Evolutionary conservation across 2,113 vertebrate species (phyloP).

Genomic region (Pterocles burchelli): DNA sequence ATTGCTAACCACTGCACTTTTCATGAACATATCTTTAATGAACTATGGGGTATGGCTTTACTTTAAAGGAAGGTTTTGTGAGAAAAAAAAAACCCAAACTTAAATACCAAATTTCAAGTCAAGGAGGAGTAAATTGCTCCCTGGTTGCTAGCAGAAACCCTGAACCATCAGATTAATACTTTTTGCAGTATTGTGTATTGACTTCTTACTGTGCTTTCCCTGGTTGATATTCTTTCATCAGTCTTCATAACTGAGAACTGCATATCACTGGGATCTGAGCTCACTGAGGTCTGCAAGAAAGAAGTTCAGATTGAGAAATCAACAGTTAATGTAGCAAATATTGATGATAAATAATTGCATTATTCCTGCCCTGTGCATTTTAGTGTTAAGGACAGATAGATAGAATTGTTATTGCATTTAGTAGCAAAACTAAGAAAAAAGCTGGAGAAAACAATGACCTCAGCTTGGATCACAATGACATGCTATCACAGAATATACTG

Average conservation of each 20-base stretch:
- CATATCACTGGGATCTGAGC: slow-evolving; percentile 86
- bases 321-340: not conserved
- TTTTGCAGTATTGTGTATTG: not conserved
- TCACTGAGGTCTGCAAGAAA: slow-evolving; percentile 80
- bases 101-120: not conserved
- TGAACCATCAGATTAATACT: not conserved
- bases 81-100: not conserved
- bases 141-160: not conserved
- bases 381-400: not conserved
- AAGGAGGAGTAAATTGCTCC: not conserved
- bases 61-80: not conserved
- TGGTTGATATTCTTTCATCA: slow-evolving; percentile 82
- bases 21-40: not conserved
- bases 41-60: not conserved
- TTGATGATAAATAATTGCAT: not conserved
- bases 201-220: slow-evolving; percentile 87
- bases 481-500: not conserved
- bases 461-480: not conserved
- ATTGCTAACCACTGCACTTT: not conserved
- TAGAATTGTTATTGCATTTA: not conserved
- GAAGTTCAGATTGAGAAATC: not conserved
- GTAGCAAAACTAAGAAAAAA: not conserved
- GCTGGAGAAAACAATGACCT: not conserved
- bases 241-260: slow-evolving; percentile 92
- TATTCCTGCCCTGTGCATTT: not conserved